Base-by-base conservation (phyloP, 2,888 invertebrate genomes). In the Iphiclides podalirius region DNA sequence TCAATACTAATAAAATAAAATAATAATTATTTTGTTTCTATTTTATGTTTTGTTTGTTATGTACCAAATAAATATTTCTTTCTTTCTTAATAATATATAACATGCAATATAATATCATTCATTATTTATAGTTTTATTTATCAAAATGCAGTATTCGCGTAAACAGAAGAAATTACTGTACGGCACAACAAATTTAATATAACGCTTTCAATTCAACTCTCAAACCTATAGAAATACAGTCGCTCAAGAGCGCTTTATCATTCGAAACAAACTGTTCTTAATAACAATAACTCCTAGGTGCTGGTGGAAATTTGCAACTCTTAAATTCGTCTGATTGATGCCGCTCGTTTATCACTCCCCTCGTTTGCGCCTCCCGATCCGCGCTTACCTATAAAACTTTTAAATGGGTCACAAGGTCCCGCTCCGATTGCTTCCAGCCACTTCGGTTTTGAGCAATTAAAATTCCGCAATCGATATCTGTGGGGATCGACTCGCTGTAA, bases 301-400 rank as follows among this genome's bases (percentile, higher is more conserved):
- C 20, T 20, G 31, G 73, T 73, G 83, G 78, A 79, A 81, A 83
- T 86, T 86, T 79, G 86, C 84, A 84, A 79, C 84, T 83, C 79
- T 85, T 80, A 79, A 79, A 80, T 79, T 83, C 76, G 67, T 73
- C 80, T 87, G 87, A 88, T 87, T 85, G 86, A 88, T 88, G 88
- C 72, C 70, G 63, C 75, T 75, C 86, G 87, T 88, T 87, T 86
- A 87, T 88, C 86, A 87, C 72, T 77, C 81, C 84, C 84, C 86
- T 86, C 77, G 76, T 79, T 82, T 70, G 64, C 54, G 62, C 61
- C 59, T 64, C 62, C 52, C 61, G 64, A 61, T 62, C 50, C 2
- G 34, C 59, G 58, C 56, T 60, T 59, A 63, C 71, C 73, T 70
- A 80, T 78, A 73, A 77, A 85, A 87, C 80, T 86, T 86, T 86